These are phyloP conservation scores for Ctena decussata DNA, from an alignment of 2,888 invertebrate genomes.

Conservation along the genomic window DNA sequence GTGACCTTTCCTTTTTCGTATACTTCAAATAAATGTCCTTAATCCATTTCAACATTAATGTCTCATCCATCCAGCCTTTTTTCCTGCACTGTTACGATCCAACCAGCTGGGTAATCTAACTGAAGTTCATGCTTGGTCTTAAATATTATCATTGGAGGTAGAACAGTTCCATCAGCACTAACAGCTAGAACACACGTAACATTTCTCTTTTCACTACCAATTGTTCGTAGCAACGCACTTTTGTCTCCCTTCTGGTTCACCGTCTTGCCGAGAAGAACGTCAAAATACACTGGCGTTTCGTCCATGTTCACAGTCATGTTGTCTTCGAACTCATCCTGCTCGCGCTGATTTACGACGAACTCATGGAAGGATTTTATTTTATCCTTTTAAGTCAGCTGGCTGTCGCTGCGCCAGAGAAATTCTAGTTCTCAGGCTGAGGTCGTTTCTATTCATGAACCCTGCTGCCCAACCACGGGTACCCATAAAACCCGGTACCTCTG, in stretches of 20 bases:
- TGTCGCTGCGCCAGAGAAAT: not conserved
- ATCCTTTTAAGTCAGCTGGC: constrained; percentile 1
- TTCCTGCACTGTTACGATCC: constrained; percentile 13
- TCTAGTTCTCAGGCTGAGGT: too few relatives aligned
- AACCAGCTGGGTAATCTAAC: not conserved
- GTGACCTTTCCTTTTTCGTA: constrained; percentile 7
- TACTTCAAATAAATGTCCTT: not conserved
- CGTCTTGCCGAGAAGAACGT: constrained; percentile 26
- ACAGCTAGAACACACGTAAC: constrained; percentile 22
- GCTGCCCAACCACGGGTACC: constrained; percentile 21
- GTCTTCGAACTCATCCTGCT: constrained; percentile 45
- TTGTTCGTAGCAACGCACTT: not conserved
- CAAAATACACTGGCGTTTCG: constrained; percentile 37
- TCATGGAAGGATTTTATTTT: too few relatives aligned
- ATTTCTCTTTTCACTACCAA: constrained; percentile 34
- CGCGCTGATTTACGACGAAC: too few relatives aligned
- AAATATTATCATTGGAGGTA: constrained; percentile 22
- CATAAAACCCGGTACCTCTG: constrained; percentile 6
- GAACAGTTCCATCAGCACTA: not conserved
- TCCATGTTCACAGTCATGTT: constrained; percentile 51
- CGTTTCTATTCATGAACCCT: too few relatives aligned
- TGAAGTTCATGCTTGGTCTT: not conserved
- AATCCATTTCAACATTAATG: not conserved
- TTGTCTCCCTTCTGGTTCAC: not conserved
- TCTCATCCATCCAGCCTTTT: constrained; percentile 20